These are phyloP conservation scores for Sebastes steindachneri DNA, from an alignment of 2,797 vertebrate species.

Conservation along the genomic window DNA sequence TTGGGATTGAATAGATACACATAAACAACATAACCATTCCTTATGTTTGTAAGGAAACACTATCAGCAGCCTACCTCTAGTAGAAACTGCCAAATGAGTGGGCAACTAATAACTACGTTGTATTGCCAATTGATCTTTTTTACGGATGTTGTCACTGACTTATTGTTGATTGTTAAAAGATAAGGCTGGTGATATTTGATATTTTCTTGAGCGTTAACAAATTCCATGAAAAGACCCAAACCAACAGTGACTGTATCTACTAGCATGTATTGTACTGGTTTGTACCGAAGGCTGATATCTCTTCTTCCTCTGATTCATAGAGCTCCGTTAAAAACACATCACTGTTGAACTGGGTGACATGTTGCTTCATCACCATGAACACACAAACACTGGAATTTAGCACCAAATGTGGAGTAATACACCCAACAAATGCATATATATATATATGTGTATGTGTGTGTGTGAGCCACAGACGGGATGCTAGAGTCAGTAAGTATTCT, in stretches of 20 bases:
- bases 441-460: no score
- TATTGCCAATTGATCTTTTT: background rate
- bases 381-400: no score
- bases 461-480: background rate
- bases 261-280: background rate
- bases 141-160: background rate
- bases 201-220: background rate
- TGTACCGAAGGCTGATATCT: accelerated
- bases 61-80: background rate
- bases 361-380: background rate
- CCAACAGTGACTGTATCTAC: background rate
- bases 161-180: background rate
- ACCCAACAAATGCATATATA: no score
- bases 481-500: background rate
- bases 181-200: background rate
- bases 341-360: background rate
- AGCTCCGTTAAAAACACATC: background rate
- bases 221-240: background rate
- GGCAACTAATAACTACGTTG: background rate
- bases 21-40: background rate
- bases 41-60: background rate
- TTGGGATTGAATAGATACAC: background rate
- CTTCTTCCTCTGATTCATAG: background rate
- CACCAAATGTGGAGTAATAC: background rate
- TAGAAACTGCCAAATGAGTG: background rate